These are phyloP conservation scores for Meteorus cinctellus DNA, from an alignment of 2,888 invertebrate genomes.

Conservation along the genomic window DNA sequence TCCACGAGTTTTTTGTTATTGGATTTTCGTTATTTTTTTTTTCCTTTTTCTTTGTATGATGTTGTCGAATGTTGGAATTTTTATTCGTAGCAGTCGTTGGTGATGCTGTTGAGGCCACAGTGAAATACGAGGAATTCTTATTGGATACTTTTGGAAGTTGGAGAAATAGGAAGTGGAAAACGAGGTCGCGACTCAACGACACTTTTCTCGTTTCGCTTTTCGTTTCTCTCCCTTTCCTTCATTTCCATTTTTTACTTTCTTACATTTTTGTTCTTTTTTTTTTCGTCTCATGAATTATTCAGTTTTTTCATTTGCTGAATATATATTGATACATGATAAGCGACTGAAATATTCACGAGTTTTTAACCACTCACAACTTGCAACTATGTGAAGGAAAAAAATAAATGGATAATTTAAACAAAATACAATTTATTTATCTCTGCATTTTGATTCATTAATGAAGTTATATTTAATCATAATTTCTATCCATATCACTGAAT, in stretches of 20 bases:
- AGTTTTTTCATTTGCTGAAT: slow-evolving; percentile 7
- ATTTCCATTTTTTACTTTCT: neutral
- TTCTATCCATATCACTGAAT: too few relatives aligned
- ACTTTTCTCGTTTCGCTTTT: slow-evolving; percentile 10
- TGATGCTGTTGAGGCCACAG: slow-evolving; percentile 12
- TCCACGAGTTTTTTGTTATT: neutral
- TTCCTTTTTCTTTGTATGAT: neutral
- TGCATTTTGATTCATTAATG: too few relatives aligned
- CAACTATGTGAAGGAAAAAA: too few relatives aligned
- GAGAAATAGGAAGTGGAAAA: slow-evolving; percentile 33
- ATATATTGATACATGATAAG: slow-evolving; percentile 8
- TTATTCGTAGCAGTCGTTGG: slow-evolving; percentile 32
- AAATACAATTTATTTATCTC: too few relatives aligned
- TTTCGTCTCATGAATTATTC: slow-evolving; percentile 7
- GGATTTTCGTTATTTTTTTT: neutral
- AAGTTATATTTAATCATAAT: too few relatives aligned
- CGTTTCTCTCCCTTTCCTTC: neutral
- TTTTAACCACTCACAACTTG: neutral
- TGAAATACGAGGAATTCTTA: slow-evolving; percentile 41
- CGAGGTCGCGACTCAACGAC: slow-evolving; percentile 27
- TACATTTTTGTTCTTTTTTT: neutral
- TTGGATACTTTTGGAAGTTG: slow-evolving; percentile 37
- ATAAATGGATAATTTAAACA: neutral
- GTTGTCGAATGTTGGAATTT: slow-evolving; percentile 31
- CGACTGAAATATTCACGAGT: neutral